These are phyloP conservation scores for Drosophila burlai DNA, from an alignment of 1,140 invertebrate species.

Conservation along the genomic window DNA sequence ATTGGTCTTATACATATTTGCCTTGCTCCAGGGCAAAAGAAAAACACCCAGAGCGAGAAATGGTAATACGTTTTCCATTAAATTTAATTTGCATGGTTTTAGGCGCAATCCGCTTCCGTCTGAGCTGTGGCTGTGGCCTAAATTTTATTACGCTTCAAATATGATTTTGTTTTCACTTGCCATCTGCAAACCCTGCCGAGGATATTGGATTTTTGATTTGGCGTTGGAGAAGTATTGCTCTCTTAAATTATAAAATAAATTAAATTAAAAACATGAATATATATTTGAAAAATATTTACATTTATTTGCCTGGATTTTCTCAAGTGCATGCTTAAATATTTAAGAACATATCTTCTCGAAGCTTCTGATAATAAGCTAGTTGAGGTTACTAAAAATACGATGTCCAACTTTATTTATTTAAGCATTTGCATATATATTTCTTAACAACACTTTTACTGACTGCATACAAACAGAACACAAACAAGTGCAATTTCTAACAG, in stretches of 20 bases:
- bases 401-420: not conserved
- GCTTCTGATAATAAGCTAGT: not conserved
- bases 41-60: conserved; percentile 34
- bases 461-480: not conserved
- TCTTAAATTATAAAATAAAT: not conserved
- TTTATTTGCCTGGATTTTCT: not conserved
- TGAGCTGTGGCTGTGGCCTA: conserved; percentile 45
- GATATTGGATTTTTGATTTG: conserved; percentile 1
- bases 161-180: conserved; percentile 8
- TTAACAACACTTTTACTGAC: not conserved
- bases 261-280: not conserved
- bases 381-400: not conserved
- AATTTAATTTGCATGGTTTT: conserved; percentile 79
- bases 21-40: conserved; percentile 5
- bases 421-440: not conserved
- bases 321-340: not conserved
- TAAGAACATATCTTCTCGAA: not conserved
- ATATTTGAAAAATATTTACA: no score
- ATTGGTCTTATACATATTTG: conserved; percentile 63
- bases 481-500: not conserved
- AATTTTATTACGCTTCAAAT: conserved; percentile 66
- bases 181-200: not conserved
- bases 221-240: not conserved
- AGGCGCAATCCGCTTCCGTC: conserved; percentile 61
- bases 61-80: conserved; percentile 76